Conservation (phyloP, 2,797 vertebrate species). For the Enteromius unitaeniatus region DNA sequence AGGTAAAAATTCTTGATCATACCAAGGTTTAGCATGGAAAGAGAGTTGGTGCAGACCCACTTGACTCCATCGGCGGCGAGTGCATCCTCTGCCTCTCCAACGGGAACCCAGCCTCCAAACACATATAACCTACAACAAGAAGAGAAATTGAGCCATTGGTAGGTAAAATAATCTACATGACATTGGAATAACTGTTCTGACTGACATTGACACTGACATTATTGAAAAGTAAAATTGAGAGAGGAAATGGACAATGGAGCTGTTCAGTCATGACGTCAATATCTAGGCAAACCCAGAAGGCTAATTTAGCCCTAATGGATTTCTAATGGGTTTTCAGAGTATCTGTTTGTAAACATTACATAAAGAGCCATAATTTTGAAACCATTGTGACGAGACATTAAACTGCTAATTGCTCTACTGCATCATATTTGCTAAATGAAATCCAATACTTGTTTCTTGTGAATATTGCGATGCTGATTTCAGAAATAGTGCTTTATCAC, state of each 20-base stretch:
- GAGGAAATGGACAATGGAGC: background rate
- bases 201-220: background rate
- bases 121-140: slow-evolving; percentile 89
- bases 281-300: background rate
- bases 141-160: background rate
- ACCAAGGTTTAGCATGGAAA: slow-evolving; percentile 92
- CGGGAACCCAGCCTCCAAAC: slow-evolving; percentile 96
- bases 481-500: background rate
- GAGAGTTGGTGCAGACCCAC: slow-evolving; percentile 92
- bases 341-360: background rate
- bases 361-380: background rate
- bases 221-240: background rate
- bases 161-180: background rate
- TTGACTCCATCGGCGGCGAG: slow-evolving; percentile 79
- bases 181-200: background rate
- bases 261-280: background rate
- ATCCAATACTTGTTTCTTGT: background rate
- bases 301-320: background rate
- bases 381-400: background rate
- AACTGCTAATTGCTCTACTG: background rate
- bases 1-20: slow-evolving; percentile 56
- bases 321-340: background rate
- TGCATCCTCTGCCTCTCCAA: slow-evolving; percentile 76
- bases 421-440: background rate
- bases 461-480: background rate